phyloP scores from a whole-genome alignment of 2,888 invertebrate species.

The Acrobasis suavella region DNA sequence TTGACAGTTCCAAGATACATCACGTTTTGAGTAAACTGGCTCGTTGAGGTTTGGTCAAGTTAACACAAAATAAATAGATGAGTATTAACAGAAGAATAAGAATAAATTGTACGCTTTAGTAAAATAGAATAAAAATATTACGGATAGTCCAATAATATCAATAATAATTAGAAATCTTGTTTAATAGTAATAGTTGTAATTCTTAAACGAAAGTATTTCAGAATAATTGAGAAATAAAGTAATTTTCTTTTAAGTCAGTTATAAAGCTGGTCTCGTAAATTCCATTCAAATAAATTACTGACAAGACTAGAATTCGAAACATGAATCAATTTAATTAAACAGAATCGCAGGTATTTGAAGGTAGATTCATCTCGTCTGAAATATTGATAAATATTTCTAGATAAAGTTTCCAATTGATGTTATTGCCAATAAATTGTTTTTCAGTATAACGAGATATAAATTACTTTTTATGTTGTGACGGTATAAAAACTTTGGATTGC shows the following conservation, averaged over 20 bases:
- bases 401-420: conserved; percentile 4
- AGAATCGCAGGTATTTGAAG: not conserved
- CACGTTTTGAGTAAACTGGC: not conserved
- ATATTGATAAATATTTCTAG: not conserved
- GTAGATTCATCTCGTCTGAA: not conserved
- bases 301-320: not conserved
- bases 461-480: conserved; percentile 6
- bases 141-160: too few relatives aligned
- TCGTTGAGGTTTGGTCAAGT: not conserved
- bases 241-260: too few relatives aligned
- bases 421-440: conserved; percentile 14
- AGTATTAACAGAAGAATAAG: too few relatives aligned
- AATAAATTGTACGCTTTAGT: too few relatives aligned
- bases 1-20: conserved; percentile 12
- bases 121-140: too few relatives aligned
- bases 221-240: too few relatives aligned
- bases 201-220: too few relatives aligned
- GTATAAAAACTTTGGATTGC: conserved; percentile 9
- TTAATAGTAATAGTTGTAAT: too few relatives aligned
- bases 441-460: conserved; percentile 6
- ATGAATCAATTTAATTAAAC: not conserved
- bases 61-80: too few relatives aligned
- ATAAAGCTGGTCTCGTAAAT: too few relatives aligned
- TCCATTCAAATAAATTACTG: not conserved
- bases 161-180: too few relatives aligned